These are phyloP conservation scores for Sarcoramphus papa DNA, from an alignment of 2,797 vertebrate species.

Conservation along the genomic window DNA sequence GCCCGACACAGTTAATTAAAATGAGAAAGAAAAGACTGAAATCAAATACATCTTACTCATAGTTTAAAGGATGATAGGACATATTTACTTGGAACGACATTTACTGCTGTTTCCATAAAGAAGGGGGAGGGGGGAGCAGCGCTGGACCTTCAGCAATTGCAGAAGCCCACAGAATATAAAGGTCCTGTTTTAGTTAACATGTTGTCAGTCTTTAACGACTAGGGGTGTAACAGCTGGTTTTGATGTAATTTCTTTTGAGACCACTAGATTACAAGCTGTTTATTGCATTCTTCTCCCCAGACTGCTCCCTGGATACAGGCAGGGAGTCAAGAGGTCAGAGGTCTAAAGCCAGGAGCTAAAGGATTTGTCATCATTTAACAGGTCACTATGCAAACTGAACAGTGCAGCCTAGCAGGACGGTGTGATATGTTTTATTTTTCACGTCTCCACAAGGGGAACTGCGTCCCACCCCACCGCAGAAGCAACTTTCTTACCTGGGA, in stretches of 20 bases:
- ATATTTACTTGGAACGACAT: neutral
- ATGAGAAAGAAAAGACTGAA: neutral
- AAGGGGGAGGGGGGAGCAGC: fast-evolving
- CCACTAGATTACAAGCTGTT: slow-evolving; percentile 70
- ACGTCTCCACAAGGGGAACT: neutral
- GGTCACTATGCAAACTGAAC: slow-evolving; percentile 53
- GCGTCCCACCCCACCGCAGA: neutral
- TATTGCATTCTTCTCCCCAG: slow-evolving; percentile 73
- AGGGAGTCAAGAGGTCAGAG: slow-evolving; percentile 83
- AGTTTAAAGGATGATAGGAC: neutral
- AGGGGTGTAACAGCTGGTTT: slow-evolving; percentile 68
- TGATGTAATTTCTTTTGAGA: slow-evolving; percentile 75
- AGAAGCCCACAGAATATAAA: slow-evolving; percentile 43
- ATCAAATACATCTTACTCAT: neutral
- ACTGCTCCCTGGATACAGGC: slow-evolving; percentile 74
- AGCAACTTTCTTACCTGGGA: neutral
- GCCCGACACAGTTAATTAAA: neutral
- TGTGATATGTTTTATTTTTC: neutral
- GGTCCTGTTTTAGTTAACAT: slow-evolving; percentile 62
- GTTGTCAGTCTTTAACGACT: slow-evolving; percentile 59
- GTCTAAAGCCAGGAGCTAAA: slow-evolving; percentile 77
- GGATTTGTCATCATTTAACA: slow-evolving; percentile 77
- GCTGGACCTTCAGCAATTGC: neutral
- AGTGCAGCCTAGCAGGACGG: neutral
- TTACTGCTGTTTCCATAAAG: slow-evolving; percentile 5